Conservation (phyloP, 1,140 invertebrate genomes). For the Bombus impatiens region DNA sequence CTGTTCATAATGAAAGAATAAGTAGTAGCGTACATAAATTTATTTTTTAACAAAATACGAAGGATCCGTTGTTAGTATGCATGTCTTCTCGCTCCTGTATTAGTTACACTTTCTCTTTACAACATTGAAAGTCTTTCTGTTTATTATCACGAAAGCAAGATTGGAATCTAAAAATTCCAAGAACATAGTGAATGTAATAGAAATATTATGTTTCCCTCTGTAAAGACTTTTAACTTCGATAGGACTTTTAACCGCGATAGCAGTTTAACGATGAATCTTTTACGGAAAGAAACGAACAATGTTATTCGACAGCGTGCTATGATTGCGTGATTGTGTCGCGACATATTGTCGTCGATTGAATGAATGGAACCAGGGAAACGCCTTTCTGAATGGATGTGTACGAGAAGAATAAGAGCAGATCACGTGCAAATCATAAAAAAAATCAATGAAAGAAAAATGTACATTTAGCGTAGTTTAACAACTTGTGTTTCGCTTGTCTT, state of each 20-base stretch:
- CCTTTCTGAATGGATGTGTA: slow-evolving; percentile 58
- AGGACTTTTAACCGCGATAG: not conserved
- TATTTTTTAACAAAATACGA: too few relatives aligned
- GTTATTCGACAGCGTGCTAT: slow-evolving; percentile 42
- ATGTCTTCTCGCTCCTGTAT: too few relatives aligned
- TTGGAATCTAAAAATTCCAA: not conserved
- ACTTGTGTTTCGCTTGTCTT: not conserved
- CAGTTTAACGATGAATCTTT: not conserved
- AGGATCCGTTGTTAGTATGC: too few relatives aligned
- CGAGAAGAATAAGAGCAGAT: slow-evolving; percentile 31
- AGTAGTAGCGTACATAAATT: too few relatives aligned
- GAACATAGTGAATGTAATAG: not conserved
- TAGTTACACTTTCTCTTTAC: too few relatives aligned
- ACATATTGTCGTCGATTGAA: slow-evolving; percentile 63
- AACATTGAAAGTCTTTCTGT: not conserved
- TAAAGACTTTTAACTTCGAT: too few relatives aligned
- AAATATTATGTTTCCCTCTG: not conserved
- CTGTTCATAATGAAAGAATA: not conserved
- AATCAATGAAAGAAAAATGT: not conserved
- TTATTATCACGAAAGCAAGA: not conserved
- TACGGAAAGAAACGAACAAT: not conserved
- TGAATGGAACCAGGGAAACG: slow-evolving; percentile 58
- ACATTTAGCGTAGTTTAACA: not conserved
- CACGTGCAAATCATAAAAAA: not conserved
- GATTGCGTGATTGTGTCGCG: slow-evolving; percentile 69